Conservation (phyloP, 2,797 vertebrate species). For the Platalea minor region DNA sequence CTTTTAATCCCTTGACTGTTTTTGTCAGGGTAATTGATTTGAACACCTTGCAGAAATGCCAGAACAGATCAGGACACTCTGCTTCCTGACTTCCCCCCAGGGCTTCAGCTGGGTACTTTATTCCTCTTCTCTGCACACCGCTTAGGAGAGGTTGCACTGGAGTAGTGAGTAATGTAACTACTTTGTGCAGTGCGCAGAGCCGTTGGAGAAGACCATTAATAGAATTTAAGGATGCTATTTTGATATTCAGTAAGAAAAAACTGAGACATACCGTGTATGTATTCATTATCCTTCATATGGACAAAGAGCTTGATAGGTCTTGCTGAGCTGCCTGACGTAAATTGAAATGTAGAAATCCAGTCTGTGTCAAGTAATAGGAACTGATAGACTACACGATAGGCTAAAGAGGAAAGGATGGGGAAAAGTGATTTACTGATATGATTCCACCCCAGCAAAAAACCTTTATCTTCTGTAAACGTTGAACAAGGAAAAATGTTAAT, state of each 20-base stretch:
- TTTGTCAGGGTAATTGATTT: background rate
- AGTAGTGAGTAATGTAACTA: background rate
- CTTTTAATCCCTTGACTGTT: background rate
- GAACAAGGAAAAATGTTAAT: background rate
- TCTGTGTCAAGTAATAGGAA: background rate
- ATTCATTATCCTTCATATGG: background rate
- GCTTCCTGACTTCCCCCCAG: background rate
- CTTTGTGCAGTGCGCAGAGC: background rate
- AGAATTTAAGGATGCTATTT: background rate
- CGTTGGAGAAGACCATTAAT: background rate
- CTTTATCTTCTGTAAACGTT: background rate
- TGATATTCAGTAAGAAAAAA: background rate
- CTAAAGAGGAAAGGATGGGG: background rate
- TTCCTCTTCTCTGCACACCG: background rate
- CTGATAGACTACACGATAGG: background rate
- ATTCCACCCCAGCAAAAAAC: background rate
- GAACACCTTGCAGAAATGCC: background rate
- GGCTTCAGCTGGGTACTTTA: background rate
- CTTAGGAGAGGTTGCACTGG: background rate
- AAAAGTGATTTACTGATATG: background rate
- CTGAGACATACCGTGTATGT: background rate
- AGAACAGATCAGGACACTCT: background rate
- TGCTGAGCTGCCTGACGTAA: background rate
- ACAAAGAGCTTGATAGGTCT: background rate
- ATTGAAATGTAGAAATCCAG: background rate